Evolutionary conservation across 2,888 invertebrate species (phyloP), one percentile per base, ranked within the genome.

Genomic region (Eristalis tenax): DNA sequence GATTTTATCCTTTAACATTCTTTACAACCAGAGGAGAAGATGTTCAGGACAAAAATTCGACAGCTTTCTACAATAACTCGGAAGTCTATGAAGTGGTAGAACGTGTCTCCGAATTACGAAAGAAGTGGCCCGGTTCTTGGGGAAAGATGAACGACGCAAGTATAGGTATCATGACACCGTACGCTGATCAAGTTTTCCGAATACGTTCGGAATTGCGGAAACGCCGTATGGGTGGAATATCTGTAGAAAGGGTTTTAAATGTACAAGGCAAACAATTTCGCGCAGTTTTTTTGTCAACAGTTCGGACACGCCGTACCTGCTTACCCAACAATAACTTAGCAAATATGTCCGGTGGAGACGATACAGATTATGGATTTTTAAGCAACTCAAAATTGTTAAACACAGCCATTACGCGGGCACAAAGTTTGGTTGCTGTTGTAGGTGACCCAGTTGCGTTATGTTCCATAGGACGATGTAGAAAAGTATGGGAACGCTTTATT

Each of bases 231-330:
- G 95, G 95, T 88, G 95, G 96, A 79, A 96, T 97, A 63, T 96
- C 96, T 13, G 97, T 97, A 1, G 97, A 97, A 91, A 93, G 97
- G 81, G 97, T 97, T 3, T 93, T 97, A 13, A 97, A 97, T 92
- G 97, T 97, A 0, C 97, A 97, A 93, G 97, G 97, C 91, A 97
- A 97, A 91, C 97, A 97, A 92, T 97, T 97, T 91, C 94, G 97
- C 10, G 97, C 96, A 0, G 95, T 97, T 68, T 96, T 97, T 90
- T 93, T 97, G 81, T 97, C 97, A 56, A 97, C 97, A 0, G 93
- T 93, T 28, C 94, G 96, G 74, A 97, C 97, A 6, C 94, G 96
- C 43, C 94, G 95, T 83, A 97, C 96, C 0, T 97, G 97, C 91
- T 89, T 94, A 89, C 92, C 94, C 73, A 93, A 93, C 22, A 90